Evolutionary conservation across 2,888 invertebrate species (phyloP), one percentile per base, ranked within the genome.

Genomic region (Pasiphila rectangulata): DNA sequence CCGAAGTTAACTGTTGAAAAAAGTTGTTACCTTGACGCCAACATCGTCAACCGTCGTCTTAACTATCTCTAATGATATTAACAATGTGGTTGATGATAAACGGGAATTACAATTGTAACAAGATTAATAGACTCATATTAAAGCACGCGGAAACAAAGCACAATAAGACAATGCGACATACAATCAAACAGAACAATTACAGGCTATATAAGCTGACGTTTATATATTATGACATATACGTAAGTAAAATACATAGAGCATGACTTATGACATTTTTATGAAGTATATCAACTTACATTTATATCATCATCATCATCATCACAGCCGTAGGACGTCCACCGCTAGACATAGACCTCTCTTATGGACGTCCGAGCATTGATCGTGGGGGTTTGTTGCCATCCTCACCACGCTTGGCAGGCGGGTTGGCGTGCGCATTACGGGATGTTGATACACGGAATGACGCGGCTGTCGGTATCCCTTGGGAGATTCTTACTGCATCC

Each of bases 101-200:
- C 16, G 17, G 36, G 21, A 41, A 37, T 17, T 12, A 44, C 29
- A 24, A 27, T 44, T 40, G 39, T 9, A 49, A 36, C 19, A 49
- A 35, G 35, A 39, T 48, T 23, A 39, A 44, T 44, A 40, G 30
- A 20, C 40, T 17, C 32, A 43, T 34, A 41, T 10, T 30, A 24
- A 49, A 40, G 35, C 30, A 49, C 36, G 44, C 40, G 49, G 49
- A 49, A 44, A 36, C 30, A 23, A 3, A 24, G 19, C 19, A 49
- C 39, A 49, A 48, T 40, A 39, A 48, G 15, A 44, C 30, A 39
- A 49, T 29, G 35, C 21, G 16, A 29, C 43, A 37, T 46, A 36
- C 13, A 40, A 36, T 49, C 30, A 40, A 49, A 40, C 21, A 20
- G 29, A 44, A 44, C 44, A 49, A 49, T 49, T 49, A 44, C 30